A percentile compares a stretch with the other conserved stretches of the same genome.
phyloP scores from a whole-genome alignment of 2,797 vertebrate species.

The Anguilla megastoma region DNA sequence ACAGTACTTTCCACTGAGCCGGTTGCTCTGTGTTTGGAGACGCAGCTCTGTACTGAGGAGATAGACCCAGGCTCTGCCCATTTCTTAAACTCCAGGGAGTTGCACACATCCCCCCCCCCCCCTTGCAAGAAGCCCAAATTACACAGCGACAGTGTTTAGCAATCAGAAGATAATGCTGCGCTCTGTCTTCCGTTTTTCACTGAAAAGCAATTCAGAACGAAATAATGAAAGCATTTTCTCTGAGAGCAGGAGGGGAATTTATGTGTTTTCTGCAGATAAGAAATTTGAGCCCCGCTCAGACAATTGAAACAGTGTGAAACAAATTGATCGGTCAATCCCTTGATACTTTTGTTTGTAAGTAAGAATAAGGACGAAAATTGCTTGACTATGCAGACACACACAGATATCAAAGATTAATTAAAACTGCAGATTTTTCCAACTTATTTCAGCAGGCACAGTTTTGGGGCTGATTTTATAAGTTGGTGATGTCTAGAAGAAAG shows the following conservation, averaged over 20 bases:
- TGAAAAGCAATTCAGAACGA: constrained; percentile 61
- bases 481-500: not conserved
- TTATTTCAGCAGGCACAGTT: not conserved
- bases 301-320: constrained; percentile 59
- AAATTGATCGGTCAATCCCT: constrained; percentile 66
- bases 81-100: constrained; percentile 54
- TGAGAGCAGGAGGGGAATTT: constrained; percentile 59
- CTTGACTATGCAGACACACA: constrained; percentile 56
- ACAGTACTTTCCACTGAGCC: constrained; percentile 34
- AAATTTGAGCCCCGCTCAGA: constrained; percentile 60
- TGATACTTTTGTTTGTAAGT: constrained; percentile 59
- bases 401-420: constrained; percentile 52
- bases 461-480: not conserved
- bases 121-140: constrained; percentile 52
- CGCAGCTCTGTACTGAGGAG: constrained; percentile 44
- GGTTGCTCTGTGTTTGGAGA: constrained; percentile 37
- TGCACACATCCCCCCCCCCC: constrained; percentile 36
- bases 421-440: constrained; percentile 39
- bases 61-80: constrained; percentile 49
- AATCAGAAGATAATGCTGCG: constrained; percentile 61
- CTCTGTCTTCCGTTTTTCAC: constrained; percentile 50
- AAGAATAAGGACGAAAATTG: constrained; percentile 53
- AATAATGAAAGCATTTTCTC: constrained; percentile 63
- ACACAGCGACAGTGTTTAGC: constrained; percentile 63
- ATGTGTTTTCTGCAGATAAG: constrained; percentile 71